Evolutionary conservation across 2,113 vertebrate genomes (phyloP), one percentile per base, ranked within the genome.

Genomic region (Pleuronectes platessa): DNA sequence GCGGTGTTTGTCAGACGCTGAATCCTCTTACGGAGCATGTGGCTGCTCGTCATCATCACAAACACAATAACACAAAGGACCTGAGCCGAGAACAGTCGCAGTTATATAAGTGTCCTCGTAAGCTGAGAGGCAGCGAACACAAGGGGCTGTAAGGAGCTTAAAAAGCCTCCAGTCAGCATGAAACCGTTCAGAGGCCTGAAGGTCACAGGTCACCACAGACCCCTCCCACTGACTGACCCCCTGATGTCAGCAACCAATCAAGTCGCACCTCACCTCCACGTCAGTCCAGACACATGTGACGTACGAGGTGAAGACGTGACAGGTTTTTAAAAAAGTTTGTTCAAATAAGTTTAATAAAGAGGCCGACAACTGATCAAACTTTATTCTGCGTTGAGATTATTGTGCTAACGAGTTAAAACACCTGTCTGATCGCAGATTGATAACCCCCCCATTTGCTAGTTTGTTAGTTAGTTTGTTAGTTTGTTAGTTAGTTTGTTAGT

Each of bases 11-110:
- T 23, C 27, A 53, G 47, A 51, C 42, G 3, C 20, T 14, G 55
- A 74, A 83, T 74, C 74, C 74, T 83, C 75, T 76, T 83, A 83
- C 0, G n/a, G 53, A 60, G 26, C 81, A 78, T 54, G 65, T 70
- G 75, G 35, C 70, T 3, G 23, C 47, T 54, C 54, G 69, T 73
- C 80, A 77, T 23, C 45, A 0, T 24, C 64, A 66, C 64, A 53
- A 27, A 5, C 66, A 68, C 31, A 1, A 10, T n/a, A 20, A 35
- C 62, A 23, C 62, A 65, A 64, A 64, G 35, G 17, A 9, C 15
- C 63, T 51, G 23, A 13, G 4, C 60, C 20, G 12, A 21, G 60
- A 61, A 21, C 62, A 51, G 45, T 18, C 15, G 8, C 6, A 53
- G 63, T 75, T 75, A 67, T 26, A 67, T 75, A 75, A 74, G 35